phyloP scores from a whole-genome alignment of 2,888 invertebrate genomes.

The Calameuta idolon region DNA sequence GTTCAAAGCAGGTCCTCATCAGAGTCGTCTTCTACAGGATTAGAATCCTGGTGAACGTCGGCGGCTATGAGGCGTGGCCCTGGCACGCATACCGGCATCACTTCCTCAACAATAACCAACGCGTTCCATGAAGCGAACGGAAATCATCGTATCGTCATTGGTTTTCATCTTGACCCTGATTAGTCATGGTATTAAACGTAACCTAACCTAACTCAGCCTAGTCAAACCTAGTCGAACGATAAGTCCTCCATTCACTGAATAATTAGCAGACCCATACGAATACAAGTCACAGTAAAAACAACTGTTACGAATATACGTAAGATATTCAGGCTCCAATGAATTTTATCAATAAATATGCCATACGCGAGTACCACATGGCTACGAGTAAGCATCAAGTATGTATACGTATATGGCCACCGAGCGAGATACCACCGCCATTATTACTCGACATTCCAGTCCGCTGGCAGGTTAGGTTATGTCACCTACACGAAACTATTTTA shows the following conservation, averaged over 20 bases:
- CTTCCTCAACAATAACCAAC: not conserved
- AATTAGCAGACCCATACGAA: not conserved
- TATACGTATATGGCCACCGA: not conserved
- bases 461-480: not conserved
- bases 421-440: not conserved
- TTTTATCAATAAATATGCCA: not conserved
- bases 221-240: not conserved
- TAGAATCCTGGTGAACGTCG: not conserved
- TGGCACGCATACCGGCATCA: not conserved
- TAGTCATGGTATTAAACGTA: not conserved
- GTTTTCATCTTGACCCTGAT: not conserved
- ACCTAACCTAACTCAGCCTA: not conserved
- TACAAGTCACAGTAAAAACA: not conserved
- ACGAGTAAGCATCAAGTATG: not conserved
- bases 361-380: not conserved
- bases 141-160: not conserved
- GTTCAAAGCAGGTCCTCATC: not conserved
- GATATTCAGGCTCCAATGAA: not conserved
- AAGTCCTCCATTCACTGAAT: not conserved
- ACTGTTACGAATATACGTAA: not conserved
- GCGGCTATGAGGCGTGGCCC: not conserved
- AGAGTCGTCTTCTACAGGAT: not conserved
- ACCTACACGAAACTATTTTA: not conserved
- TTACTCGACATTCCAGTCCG: not conserved
- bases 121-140: not conserved